Conservation (phyloP, 2,113 vertebrate species). For the Marmota flaviventris region DNA sequence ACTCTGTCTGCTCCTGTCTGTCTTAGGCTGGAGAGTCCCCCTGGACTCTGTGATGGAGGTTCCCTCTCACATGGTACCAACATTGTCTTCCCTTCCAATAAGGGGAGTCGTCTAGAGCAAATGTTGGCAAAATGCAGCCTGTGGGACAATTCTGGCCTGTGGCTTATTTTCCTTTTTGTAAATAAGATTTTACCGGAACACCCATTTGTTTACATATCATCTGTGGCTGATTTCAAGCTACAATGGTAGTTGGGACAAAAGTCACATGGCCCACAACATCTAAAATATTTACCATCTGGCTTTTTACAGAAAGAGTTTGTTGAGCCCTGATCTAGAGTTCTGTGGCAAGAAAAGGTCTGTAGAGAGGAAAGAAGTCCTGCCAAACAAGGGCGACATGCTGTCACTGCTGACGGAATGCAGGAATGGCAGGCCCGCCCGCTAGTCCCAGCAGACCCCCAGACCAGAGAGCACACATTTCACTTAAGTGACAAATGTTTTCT, state of each 20-base stretch:
- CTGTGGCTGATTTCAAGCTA: not conserved
- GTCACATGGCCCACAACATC: not conserved
- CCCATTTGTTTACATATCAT: not conserved
- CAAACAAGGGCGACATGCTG: not conserved
- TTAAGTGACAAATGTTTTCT: not conserved
- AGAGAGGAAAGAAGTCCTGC: not conserved
- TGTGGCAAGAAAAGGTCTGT: too few species aligned
- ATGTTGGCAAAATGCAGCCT: not conserved
- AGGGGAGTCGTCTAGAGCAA: not conserved
- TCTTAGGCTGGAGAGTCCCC: too few species aligned
- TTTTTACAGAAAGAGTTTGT: not conserved
- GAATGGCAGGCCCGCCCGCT: not conserved
- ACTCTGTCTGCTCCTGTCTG: not conserved
- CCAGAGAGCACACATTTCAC: not conserved
- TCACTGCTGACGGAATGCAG: too few species aligned
- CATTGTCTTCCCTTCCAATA: not conserved
- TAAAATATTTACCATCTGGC: not conserved
- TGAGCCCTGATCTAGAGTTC: not conserved
- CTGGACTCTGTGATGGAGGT: not conserved
- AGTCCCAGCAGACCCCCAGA: not conserved
- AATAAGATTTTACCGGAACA: constrained; percentile 35
- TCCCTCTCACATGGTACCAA: not conserved
- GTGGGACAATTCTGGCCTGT: not conserved
- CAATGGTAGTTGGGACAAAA: not conserved
- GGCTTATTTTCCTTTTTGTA: not conserved